These are phyloP conservation scores for Reinhardtius hippoglossoides DNA, from an alignment of 2,113 vertebrate species.

Conservation along the genomic window DNA sequence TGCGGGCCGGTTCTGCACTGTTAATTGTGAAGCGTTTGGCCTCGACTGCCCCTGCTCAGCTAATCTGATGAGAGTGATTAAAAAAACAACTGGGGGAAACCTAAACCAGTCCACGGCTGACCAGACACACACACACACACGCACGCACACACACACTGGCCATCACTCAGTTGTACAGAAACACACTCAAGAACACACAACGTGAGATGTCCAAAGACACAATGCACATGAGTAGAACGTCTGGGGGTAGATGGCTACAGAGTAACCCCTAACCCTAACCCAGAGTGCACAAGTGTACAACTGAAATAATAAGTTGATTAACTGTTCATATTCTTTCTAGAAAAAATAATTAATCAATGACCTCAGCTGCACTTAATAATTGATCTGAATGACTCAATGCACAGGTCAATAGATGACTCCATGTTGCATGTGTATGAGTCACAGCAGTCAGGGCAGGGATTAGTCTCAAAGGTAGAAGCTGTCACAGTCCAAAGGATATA, in stretches of 20 bases:
- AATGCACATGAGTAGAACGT: background rate
- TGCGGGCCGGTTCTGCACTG: conserved; percentile 63
- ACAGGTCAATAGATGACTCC: conserved; percentile 20
- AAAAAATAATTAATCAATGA: conserved; percentile 7
- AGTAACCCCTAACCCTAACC: background rate
- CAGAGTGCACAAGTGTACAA: background rate
- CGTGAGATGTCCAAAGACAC: conserved; percentile 30
- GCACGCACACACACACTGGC: conserved; percentile 12
- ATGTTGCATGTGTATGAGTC: conserved; percentile 21
- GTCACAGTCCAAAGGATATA: conserved; percentile 22
- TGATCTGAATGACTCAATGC: conserved; percentile 17
- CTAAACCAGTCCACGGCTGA: conserved; percentile 69
- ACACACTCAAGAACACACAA: conserved; percentile 29
- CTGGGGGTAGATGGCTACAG: background rate
- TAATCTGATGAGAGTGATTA: conserved; percentile 84
- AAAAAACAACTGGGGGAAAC: conserved; percentile 79
- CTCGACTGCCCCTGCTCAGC: conserved; percentile 77
- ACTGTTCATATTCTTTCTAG: background rate
- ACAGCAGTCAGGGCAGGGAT: background rate
- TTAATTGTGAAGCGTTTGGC: conserved; percentile 81
- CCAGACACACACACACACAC: conserved; percentile 49
- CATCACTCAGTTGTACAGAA: conserved; percentile 46
- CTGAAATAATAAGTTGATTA: background rate
- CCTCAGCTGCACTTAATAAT: conserved; percentile 27
- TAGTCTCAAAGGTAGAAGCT: conserved; percentile 14